Evolutionary conservation across 2,888 invertebrate genomes (phyloP).

Genomic region (Syritta pipiens): DNA sequence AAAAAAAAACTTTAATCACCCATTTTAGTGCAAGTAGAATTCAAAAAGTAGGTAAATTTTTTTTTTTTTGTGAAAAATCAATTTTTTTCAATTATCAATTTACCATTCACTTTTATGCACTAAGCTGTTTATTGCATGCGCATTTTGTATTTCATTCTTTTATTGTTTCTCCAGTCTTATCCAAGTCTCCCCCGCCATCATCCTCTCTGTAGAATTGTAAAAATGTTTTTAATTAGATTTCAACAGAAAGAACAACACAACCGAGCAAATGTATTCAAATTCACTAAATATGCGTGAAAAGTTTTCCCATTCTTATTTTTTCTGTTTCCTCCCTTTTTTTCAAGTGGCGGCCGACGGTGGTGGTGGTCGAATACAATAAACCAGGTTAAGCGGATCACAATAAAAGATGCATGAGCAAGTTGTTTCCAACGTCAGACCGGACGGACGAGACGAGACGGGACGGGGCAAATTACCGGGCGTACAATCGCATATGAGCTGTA

Average conservation of each 20-base stretch:
- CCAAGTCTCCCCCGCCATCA: neutral
- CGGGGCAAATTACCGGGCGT: conserved; percentile 17
- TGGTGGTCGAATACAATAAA: conserved; percentile 44
- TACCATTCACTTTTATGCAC: conserved; percentile 53
- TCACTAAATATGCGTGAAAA: conserved; percentile 34
- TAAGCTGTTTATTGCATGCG: conserved; percentile 58
- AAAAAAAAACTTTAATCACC: too few relatives aligned
- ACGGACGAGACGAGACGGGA: too few relatives aligned
- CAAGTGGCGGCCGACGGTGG: neutral
- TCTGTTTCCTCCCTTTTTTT: neutral
- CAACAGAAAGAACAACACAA: neutral
- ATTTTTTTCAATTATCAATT: neutral
- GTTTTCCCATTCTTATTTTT: neutral
- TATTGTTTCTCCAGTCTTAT: neutral
- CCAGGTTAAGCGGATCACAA: conserved; percentile 42
- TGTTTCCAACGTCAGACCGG: too few relatives aligned
- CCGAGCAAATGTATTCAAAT: conserved; percentile 44
- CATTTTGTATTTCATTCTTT: conserved; percentile 7
- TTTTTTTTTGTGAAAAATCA: neutral
- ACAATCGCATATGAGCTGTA: conserved; percentile 25
- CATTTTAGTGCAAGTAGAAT: neutral
- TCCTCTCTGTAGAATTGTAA: neutral
- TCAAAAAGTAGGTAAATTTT: neutral
- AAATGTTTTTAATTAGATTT: conserved; percentile 40
- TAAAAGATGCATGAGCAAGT: conserved; percentile 21